These are phyloP conservation scores for Bombus haemorrhoidalis DNA, from an alignment of 1,140 invertebrate species.

Conservation along the genomic window DNA sequence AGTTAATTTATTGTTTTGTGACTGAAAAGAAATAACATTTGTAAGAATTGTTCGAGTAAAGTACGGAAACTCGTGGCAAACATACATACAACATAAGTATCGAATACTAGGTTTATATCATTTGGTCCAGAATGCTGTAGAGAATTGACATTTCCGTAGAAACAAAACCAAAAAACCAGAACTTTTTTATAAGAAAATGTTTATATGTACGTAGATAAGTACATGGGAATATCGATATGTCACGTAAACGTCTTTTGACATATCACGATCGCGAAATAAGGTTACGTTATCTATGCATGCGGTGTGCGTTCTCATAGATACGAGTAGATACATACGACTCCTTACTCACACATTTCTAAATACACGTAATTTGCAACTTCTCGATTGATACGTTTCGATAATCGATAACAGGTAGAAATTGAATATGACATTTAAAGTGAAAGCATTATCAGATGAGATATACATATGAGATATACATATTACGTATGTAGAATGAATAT, in stretches of 20 bases:
- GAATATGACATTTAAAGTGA: neutral
- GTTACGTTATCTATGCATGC: conserved; percentile 34
- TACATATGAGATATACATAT: no score
- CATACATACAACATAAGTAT: neutral
- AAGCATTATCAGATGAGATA: no score
- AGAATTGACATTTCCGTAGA: neutral
- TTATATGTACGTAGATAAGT: neutral
- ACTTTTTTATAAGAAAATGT: neutral
- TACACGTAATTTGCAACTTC: neutral
- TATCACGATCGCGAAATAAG: conserved; percentile 39
- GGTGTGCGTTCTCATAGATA: neutral
- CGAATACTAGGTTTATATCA: no score
- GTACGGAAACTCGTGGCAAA: neutral
- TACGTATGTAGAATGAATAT: neutral
- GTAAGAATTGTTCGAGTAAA: neutral
- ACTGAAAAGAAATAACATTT: neutral
- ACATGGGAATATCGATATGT: neutral
- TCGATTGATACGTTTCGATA: conserved; percentile 1
- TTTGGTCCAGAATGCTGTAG: neutral
- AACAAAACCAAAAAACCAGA: neutral
- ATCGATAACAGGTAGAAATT: neutral
- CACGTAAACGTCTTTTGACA: conserved; percentile 6
- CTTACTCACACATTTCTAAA: neutral
- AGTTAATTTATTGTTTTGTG: neutral
- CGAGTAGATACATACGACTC: neutral